Evolutionary conservation across 1,140 invertebrate genomes (phyloP).

Genomic region (Helicorthomorpha holstii): DNA sequence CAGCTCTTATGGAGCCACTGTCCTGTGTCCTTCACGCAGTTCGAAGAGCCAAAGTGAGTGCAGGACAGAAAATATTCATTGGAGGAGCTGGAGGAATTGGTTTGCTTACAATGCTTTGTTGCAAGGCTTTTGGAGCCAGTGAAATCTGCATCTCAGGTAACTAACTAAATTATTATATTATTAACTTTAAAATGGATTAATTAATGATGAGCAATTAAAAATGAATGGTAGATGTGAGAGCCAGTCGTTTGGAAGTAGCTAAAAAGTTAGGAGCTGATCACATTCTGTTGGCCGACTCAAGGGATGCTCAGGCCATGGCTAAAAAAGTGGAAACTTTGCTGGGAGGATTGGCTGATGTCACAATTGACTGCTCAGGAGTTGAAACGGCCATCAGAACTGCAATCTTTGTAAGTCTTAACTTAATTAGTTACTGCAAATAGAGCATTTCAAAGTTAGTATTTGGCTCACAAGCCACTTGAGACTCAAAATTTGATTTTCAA

Average conservation of each 20-base stretch:
- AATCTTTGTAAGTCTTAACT: constrained; percentile 40
- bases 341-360: constrained; percentile 48
- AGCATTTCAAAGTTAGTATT: no score
- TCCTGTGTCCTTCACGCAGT: constrained; percentile 86
- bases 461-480: no score
- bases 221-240: constrained; percentile 46
- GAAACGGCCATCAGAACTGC: constrained; percentile 54
- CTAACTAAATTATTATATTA: not conserved
- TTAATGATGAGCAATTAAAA: no score
- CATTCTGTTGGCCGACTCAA: constrained; percentile 38
- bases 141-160: not conserved
- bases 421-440: not conserved
- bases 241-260: constrained; percentile 57
- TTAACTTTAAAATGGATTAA: constrained; percentile 49
- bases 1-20: constrained; percentile 78
- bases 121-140: not conserved
- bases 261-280: constrained; percentile 64
- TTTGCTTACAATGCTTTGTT: not conserved
- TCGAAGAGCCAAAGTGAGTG: constrained; percentile 48
- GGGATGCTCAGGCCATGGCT: constrained; percentile 28
- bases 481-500: no score
- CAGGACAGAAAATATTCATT: constrained; percentile 63
- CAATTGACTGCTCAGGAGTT: constrained; percentile 75
- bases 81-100: constrained; percentile 67
- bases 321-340: constrained; percentile 42